A percentile compares a stretch with the other conserved stretches of the same genome.
Conservation (phyloP, 2,888 invertebrate genomes). For the Hyposoter didymator region DNA sequence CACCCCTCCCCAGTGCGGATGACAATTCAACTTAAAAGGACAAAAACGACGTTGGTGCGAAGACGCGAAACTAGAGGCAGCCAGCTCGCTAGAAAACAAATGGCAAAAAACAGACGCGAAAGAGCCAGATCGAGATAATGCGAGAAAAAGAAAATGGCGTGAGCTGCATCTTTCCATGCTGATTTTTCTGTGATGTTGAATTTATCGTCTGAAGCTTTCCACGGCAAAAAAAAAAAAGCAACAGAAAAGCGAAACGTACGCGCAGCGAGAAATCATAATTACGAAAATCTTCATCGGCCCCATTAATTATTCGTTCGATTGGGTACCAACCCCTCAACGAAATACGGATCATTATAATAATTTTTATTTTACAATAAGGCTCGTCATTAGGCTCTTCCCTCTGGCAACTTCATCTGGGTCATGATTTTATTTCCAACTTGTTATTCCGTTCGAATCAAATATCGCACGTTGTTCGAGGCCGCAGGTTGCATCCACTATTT, state of each 20-base stretch:
- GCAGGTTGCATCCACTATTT: neutral
- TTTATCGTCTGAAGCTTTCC: slow-evolving; percentile 18
- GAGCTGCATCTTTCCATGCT: too few relatives aligned
- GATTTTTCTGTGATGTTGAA: slow-evolving; percentile 53
- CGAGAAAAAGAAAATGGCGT: slow-evolving; percentile 19
- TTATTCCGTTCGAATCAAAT: neutral
- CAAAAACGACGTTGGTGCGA: slow-evolving; percentile 42
- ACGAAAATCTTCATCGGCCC: slow-evolving; percentile 42
- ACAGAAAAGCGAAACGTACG: slow-evolving; percentile 5
- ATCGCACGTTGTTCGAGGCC: neutral
- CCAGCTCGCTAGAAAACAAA: neutral
- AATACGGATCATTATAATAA: slow-evolving; percentile 32
- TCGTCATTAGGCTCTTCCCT: slow-evolving; percentile 13
- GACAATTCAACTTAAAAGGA: slow-evolving; percentile 68
- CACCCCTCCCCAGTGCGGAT: slow-evolving; percentile 61
- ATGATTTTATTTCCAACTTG: slow-evolving; percentile 2
- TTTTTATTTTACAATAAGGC: slow-evolving; percentile 10
- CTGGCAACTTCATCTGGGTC: slow-evolving; percentile 9
- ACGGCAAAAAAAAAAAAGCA: neutral
- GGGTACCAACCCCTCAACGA: neutral
- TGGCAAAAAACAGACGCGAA: slow-evolving; percentile 22
- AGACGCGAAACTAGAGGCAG: slow-evolving; percentile 58
- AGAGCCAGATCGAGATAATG: slow-evolving; percentile 14
- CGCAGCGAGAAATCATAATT: slow-evolving; percentile 48
- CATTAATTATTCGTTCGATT: slow-evolving; percentile 61